These are phyloP conservation scores for Simalia tracyae DNA, from an alignment of 2,797 vertebrate species.

Conservation along the genomic window DNA sequence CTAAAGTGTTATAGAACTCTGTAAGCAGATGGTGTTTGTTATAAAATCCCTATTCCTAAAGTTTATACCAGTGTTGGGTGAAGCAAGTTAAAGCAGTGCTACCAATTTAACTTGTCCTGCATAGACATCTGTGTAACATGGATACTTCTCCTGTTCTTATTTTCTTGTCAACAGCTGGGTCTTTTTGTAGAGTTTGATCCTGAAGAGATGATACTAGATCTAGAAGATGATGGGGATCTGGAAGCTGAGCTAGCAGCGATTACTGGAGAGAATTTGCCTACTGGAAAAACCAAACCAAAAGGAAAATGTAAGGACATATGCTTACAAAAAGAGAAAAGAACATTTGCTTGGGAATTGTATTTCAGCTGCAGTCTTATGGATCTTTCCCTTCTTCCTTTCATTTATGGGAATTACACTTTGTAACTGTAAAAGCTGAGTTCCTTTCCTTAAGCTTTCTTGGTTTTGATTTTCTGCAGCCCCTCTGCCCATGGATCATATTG, in stretches of 20 bases:
- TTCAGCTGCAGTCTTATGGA: background rate
- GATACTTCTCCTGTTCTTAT: conserved; percentile 23
- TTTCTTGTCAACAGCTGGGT: conserved; percentile 75
- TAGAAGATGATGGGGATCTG: conserved; percentile 83
- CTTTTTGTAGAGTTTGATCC: conserved; percentile 86
- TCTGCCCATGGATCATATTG: conserved; percentile 94
- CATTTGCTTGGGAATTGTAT: background rate
- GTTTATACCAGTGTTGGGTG: background rate
- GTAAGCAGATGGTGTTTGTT: background rate
- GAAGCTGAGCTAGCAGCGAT: conserved; percentile 93
- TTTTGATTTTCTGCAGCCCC: conserved; percentile 74
- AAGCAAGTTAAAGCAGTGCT: background rate
- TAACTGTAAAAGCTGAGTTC: conserved; percentile 4
- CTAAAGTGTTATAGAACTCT: background rate
- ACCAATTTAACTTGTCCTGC: background rate
- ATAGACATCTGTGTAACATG: background rate
- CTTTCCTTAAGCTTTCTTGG: conserved; percentile 6
- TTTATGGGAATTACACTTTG: background rate
- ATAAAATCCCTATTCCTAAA: background rate
- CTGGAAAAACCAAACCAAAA: conserved; percentile 76
- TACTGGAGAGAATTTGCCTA: conserved; percentile 78
- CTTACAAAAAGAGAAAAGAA: background rate
- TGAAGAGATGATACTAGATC: conserved; percentile 84
- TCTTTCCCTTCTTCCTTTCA: background rate
- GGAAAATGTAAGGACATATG: conserved; percentile 79